Percentiles rank a stretch among this genome's conserved stretches.
phyloP scores from a whole-genome alignment of 2,113 vertebrate genomes.

The Diphyllodes magnificus region DNA sequence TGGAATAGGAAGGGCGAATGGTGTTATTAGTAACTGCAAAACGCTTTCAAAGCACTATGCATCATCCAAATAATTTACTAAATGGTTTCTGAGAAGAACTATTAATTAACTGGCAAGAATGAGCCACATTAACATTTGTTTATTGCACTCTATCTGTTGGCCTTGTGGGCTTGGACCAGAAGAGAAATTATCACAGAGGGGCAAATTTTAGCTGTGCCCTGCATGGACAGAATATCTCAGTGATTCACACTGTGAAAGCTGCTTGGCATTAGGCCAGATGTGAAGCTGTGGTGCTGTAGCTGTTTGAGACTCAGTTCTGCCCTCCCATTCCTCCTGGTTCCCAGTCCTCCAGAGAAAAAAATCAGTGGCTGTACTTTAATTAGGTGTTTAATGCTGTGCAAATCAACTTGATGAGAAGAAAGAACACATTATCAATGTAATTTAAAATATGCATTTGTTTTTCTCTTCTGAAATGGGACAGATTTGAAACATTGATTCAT shows the following conservation, averaged over 20 bases:
- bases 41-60: slow-evolving; percentile 41
- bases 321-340: background rate
- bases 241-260: background rate
- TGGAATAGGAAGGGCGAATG: slow-evolving; percentile 26
- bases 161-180: background rate
- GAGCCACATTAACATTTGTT: slow-evolving; percentile 24
- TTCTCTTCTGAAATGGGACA: background rate
- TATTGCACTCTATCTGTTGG: background rate
- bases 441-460: background rate
- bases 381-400: background rate
- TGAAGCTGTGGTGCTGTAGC: background rate
- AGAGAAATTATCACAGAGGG: background rate
- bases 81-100: slow-evolving; percentile 53
- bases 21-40: slow-evolving; percentile 47
- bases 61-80: slow-evolving; percentile 57
- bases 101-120: slow-evolving; percentile 56
- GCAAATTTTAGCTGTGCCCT: background rate
- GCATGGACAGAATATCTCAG: background rate
- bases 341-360: background rate
- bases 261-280: background rate
- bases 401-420: slow-evolving; percentile 12
- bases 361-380: slow-evolving; percentile 35
- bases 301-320: background rate
- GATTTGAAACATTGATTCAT: background rate
- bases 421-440: slow-evolving; percentile 6